Evolutionary conservation across 2,888 invertebrate genomes (phyloP), one percentile per base, ranked within the genome.

Genomic region (Hofmannophila pseudospretella): DNA sequence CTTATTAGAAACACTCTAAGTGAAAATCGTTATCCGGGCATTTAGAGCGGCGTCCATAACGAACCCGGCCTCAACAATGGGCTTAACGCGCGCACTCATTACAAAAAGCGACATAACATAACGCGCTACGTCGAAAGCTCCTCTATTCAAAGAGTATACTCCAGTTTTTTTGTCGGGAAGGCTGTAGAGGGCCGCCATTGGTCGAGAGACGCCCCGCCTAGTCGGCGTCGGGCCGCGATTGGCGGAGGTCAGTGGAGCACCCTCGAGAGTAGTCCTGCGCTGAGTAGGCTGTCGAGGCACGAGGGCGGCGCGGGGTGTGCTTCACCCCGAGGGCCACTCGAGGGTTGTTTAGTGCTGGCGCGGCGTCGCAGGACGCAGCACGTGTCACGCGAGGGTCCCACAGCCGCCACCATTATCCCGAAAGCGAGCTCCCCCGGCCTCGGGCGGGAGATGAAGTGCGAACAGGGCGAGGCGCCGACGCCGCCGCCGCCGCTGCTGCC

Each of bases 261-360:
- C 84, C 86, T 86, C 75, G 70, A 77, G 54, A 64, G 63, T 65
- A 73, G 72, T 70, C 72, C 71, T 60, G 63, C 61, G 70, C 79
- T 82, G 84, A 85, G 85, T 84, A 80, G 81, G 82, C 78, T 84
- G 86, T 84, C 82, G 82, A 82, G 73, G 78, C 69, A 74, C 65
- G 80, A 80, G 82, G 80, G 81, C 77, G 82, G 81, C 68, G 80
- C 78, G 80, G 82, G 80, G 81, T 77, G 78, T 79, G 72, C 76
- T 85, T 84, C 82, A 84, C 82, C 84, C 85, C 85, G 82, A 85
- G 84, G 67, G 67, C 84, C 85, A 84, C 85, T 85, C 85, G 73
- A 85, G 84, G 84, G 85, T 85, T 81, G 85, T 86, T 85, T 82
- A 86, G 86, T 86, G 73, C 67, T 66, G 74, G 66, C 75, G 78